phyloP scores from a whole-genome alignment of 2,888 invertebrate genomes.

The Erpobdella octoculata region DNA sequence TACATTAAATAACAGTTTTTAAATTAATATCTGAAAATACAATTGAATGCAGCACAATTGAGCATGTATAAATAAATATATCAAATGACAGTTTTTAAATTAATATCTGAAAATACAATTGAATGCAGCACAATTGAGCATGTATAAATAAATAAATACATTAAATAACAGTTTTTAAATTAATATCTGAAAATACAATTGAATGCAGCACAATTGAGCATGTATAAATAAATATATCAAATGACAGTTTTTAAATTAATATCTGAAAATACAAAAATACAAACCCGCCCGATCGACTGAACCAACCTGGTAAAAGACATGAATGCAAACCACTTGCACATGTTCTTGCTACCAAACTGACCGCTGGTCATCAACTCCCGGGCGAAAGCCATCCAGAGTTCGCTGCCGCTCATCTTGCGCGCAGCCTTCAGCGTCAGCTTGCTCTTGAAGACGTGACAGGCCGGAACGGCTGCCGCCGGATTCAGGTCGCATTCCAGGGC shows the following conservation, averaged over 20 bases:
- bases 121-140: too few relatives aligned
- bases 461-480: constrained; percentile 51
- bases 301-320: constrained; percentile 68
- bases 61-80: too few relatives aligned
- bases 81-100: too few relatives aligned
- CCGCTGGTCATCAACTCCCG: constrained; percentile 68
- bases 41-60: too few relatives aligned
- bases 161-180: too few relatives aligned
- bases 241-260: background rate
- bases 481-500: constrained; percentile 64
- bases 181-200: too few relatives aligned
- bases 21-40: too few relatives aligned
- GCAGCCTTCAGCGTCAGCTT: constrained; percentile 65
- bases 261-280: too few relatives aligned
- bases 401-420: constrained; percentile 65
- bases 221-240: background rate
- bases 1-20: too few relatives aligned
- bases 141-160: too few relatives aligned
- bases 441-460: constrained; percentile 69
- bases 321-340: constrained; percentile 77
- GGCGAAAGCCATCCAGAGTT: constrained; percentile 76
- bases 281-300: background rate
- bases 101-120: too few relatives aligned
- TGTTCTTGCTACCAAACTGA: constrained; percentile 53
- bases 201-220: too few relatives aligned